Evolutionary conservation across 1,140 invertebrate genomes (phyloP), one percentile per base, ranked within the genome.

Genomic region (Charaxes varanes): DNA sequence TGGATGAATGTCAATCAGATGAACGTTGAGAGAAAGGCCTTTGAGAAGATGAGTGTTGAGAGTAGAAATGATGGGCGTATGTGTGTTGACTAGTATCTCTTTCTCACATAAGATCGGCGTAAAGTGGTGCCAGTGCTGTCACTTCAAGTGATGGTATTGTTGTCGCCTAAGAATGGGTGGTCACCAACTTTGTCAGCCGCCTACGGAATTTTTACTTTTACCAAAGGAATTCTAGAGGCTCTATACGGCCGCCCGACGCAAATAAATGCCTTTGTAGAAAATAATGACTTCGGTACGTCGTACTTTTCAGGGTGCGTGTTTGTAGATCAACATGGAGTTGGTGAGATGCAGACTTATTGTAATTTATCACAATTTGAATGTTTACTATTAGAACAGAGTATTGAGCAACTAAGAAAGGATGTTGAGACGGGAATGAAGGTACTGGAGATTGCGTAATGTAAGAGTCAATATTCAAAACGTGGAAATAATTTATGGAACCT

Each of bases 171-270:
- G n/a, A n/a, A n/a, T n/a, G n/a, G n/a, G 6, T 88, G 88, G 33
- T 88, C 88, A 6, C 89, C 91, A 3, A 90, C 89, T 1, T 63
- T 92, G 11, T 90, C 89, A 0, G 89, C 91, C 85, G 91, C 91
- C 0, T 90, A 85, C 52, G 88, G 38, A 0, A 13, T 60, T 2
- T 18, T 63, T 1, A 52, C 52, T 1, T 26, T 65, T 10, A 45
- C 34, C 10, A 34, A 17, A 15, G 32, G 36, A 10, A 33, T 53
- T 16, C 23, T 54, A 0, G 23, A 45, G 11, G 58, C 45, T 6
- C 19, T 58, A 15, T 16, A 58, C 4, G 66, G 66, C 5, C 32
- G 28, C 7, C 30, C 41, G 0, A 33, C 47, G 0, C 40, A 46
- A 38, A 42, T 74, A 0, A 42, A 66, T 13, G 67, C 65, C 1